A percentile compares a stretch with the other conserved stretches of the same genome.
Conservation (phyloP, 2,888 invertebrate genomes). For the Machimus rusticus region DNA sequence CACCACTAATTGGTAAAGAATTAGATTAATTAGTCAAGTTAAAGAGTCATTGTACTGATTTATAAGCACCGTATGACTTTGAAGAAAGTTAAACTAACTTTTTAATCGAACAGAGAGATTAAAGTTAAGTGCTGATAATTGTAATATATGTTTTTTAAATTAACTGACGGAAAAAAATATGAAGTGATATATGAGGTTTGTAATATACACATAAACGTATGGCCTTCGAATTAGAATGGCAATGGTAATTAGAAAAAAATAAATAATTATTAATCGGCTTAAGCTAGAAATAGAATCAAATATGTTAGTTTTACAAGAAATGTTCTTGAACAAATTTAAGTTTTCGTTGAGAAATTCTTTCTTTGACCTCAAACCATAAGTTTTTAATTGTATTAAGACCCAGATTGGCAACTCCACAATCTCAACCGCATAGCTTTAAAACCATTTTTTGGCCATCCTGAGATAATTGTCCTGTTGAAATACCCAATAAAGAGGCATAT, state of each 20-base stretch:
- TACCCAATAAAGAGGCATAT: no score
- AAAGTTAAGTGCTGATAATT: not conserved
- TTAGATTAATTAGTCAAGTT: not conserved
- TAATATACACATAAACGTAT: not conserved
- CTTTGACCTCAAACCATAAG: no score
- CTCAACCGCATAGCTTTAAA: no score
- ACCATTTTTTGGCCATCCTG: no score
- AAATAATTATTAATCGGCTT: not conserved
- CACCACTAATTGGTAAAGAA: not conserved
- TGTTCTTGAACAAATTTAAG: no score
- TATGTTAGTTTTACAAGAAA: no score
- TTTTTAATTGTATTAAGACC: no score
- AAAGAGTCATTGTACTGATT: slow-evolving; percentile 3
- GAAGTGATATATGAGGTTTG: not conserved
- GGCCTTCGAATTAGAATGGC: not conserved
- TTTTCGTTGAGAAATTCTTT: no score
- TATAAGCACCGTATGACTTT: not conserved
- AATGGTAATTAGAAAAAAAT: not conserved
- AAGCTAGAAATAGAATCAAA: not conserved
- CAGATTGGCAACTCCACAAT: no score
- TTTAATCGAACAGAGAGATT: not conserved
- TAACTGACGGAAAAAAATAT: not conserved
- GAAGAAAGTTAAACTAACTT: not conserved
- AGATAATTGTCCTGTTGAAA: no score
- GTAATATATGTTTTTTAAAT: not conserved